A percentile compares a stretch with the other conserved stretches of the same genome.
phyloP scores from a whole-genome alignment of 2,797 vertebrate species.

The Protonibea diacanthus region DNA sequence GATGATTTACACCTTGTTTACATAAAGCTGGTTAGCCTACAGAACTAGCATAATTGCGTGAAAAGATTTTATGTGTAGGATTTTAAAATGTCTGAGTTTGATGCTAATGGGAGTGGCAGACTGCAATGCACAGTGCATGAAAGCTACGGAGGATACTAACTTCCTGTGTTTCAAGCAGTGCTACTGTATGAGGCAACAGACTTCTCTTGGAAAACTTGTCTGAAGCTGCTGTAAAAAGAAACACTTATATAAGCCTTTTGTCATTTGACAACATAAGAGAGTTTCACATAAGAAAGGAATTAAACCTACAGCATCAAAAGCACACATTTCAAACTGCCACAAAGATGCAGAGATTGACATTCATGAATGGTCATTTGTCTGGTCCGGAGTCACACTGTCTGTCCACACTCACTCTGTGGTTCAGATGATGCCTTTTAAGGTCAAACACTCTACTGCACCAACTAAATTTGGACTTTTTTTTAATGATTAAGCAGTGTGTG shows the following conservation, averaged over 20 bases:
- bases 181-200: not conserved
- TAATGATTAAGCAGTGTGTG: conserved; percentile 19
- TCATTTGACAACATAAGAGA: not conserved
- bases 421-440: conserved; percentile 68
- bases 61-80: too few relatives aligned
- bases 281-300: conserved; percentile 18
- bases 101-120: not conserved
- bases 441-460: conserved; percentile 26
- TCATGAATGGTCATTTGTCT: conserved; percentile 18
- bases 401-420: conserved; percentile 11
- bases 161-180: not conserved
- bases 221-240: not conserved
- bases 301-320: not conserved
- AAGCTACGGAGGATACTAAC: not conserved
- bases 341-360: conserved; percentile 15
- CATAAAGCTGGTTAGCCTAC: too few relatives aligned
- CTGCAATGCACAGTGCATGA: too few relatives aligned
- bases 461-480: conserved; percentile 37
- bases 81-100: not conserved
- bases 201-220: not conserved
- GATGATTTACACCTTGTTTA: not conserved
- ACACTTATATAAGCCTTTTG: not conserved
- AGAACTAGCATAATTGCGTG: too few relatives aligned
- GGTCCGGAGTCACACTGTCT: conserved; percentile 47
- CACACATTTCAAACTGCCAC: not conserved